Conservation (phyloP, 2,888 invertebrate genomes). For the Drosophila formosana region DNA sequence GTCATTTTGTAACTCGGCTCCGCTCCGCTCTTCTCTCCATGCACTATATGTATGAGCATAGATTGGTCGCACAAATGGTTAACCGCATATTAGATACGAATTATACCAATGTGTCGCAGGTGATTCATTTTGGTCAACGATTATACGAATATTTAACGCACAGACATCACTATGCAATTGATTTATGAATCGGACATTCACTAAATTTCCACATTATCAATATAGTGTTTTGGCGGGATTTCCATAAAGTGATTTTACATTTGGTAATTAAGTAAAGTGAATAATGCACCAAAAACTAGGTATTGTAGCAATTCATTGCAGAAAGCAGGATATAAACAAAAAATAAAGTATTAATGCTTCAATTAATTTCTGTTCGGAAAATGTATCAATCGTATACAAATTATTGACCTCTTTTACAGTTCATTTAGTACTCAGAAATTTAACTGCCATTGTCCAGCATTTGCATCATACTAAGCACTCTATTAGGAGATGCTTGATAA, state of each 20-base stretch:
- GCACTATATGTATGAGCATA: conserved; percentile 14
- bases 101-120: conserved; percentile 54
- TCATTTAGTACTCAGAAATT: not conserved
- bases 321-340: not conserved
- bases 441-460: conserved; percentile 9
- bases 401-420: not conserved
- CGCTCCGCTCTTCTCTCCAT: conserved; percentile 8
- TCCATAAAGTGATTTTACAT: conserved; percentile 6
- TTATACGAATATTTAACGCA: conserved; percentile 40
- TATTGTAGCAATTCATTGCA: not conserved
- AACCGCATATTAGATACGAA: conserved; percentile 67
- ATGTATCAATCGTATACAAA: not conserved
- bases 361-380: not conserved
- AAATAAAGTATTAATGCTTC: not conserved
- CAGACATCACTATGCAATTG: conserved; percentile 25
- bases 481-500: conserved; percentile 71
- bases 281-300: too few relatives aligned
- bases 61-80: conserved; percentile 38
- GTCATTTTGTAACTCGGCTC: conserved; percentile 45
- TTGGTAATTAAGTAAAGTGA: conserved; percentile 2
- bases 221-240: not conserved
- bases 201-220: conserved; percentile 6
- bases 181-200: conserved; percentile 34
- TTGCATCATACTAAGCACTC: conserved; percentile 58
- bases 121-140: conserved; percentile 45